phyloP scores from a whole-genome alignment of 2,888 invertebrate species.

The Leucozona laternaria region DNA sequence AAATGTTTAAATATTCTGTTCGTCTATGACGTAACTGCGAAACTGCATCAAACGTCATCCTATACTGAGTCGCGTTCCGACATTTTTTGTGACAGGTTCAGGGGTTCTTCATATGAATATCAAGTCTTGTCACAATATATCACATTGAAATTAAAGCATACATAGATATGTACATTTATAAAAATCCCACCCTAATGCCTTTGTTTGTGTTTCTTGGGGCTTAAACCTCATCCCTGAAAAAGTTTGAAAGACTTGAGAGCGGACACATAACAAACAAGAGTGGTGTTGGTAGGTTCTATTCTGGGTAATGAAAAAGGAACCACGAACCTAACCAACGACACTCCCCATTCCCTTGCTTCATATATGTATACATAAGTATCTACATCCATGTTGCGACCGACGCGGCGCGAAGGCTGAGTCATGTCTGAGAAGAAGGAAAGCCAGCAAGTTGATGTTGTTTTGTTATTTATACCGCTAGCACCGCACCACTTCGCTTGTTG shows the following conservation, averaged over 20 bases:
- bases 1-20: slow-evolving; percentile 33
- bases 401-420: slow-evolving; percentile 46
- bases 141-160: neutral
- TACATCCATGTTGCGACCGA: no score
- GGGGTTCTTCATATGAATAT: slow-evolving; percentile 19
- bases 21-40: slow-evolving; percentile 29
- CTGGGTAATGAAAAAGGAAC: slow-evolving; percentile 30
- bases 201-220: slow-evolving; percentile 20
- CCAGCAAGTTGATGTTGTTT: slow-evolving; percentile 30
- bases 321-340: slow-evolving; percentile 10
- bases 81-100: slow-evolving; percentile 21
- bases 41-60: slow-evolving; percentile 35
- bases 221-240: slow-evolving; percentile 36
- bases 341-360: neutral
- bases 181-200: neutral
- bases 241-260: slow-evolving; percentile 12
- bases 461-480: slow-evolving; percentile 31
- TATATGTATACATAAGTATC: no score
- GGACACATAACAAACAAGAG: slow-evolving; percentile 17
- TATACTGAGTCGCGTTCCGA: slow-evolving; percentile 2
- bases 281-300: neutral
- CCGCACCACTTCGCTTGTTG: slow-evolving; percentile 25
- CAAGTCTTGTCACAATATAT: neutral
- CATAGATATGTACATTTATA: neutral
- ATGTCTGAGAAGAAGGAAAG: slow-evolving; percentile 15